Base-by-base conservation (phyloP, 2,113 vertebrate genomes). In the Grallaria varia region DNA sequence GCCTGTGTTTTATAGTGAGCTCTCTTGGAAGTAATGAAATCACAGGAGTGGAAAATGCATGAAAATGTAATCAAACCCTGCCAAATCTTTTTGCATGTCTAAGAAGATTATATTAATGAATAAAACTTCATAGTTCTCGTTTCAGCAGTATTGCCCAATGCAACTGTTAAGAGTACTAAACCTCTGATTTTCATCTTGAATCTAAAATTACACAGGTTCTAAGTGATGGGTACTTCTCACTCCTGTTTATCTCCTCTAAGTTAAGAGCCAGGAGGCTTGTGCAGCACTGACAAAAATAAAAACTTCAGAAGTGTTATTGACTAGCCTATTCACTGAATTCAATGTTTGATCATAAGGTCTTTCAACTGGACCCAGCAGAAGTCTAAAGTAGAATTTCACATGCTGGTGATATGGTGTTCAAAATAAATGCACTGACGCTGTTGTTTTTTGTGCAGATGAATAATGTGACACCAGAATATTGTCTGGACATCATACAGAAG, bases 401-500 rank as follows among this genome's bases (percentile, higher is more conserved):
- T 74, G 75, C 59, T 87, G 73, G 37, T 92, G 76, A 37, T 14
- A 31, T 42, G 76, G 15, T 59, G 63, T 53, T 39, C 59, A 76
- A 67, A 94, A 40, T 40, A 69, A 79, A 28, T 58, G 14, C 56
- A 45, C 31, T 84, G 74, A 83, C 52, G 21, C 73, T 95, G 31
- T 40, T 58, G 25, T 94, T 97, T 97, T 52, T 64, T 95, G n/a
- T 92, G 66, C 97, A 99, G 99, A 99, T 99, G 99, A 97, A 79
- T 88, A 99, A 98, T 31, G 98, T 99, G 96, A 99, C 99, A 1
- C 96, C 98, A 67, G 99, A 99, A 75, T 98, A 98, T 66, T 99
- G 99, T 78, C 97, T 98, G 95, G 99, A 99, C 97, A 98, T 99
- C 96, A 98, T 99, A 95, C 98, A 98, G 94, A 99, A 99, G 96